Percentiles rank a stretch among this genome's conserved stretches.
Evolutionary conservation across 2,113 vertebrate genomes (phyloP).

Genomic region (Rhinolophus ferrumequinum): DNA sequence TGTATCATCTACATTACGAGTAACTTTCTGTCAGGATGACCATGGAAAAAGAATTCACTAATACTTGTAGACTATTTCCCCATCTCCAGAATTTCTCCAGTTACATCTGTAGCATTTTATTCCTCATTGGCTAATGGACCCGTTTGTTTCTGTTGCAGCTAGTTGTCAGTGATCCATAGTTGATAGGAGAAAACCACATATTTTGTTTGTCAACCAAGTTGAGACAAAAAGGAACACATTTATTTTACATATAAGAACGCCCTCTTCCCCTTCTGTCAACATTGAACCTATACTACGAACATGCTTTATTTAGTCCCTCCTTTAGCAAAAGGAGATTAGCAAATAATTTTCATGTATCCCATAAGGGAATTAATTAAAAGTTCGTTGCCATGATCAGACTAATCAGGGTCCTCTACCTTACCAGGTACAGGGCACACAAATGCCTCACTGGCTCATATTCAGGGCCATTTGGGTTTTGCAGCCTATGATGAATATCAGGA

Average conservation of each 20-base stretch:
- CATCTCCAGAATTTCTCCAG: neutral
- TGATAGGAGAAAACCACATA: neutral
- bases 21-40: neutral
- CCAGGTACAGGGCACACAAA: neutral
- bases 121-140: neutral
- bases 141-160: neutral
- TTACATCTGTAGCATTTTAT: neutral
- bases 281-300: neutral
- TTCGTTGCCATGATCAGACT: neutral
- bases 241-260: neutral
- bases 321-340: constrained; percentile 32
- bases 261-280: neutral
- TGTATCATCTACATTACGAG: neutral
- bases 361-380: neutral
- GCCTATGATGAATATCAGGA: neutral
- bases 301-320: neutral
- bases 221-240: neutral
- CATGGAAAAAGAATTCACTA: neutral
- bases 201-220: neutral
- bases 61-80: neutral
- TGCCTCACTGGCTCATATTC: neutral
- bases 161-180: neutral
- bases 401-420: neutral
- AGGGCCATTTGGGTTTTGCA: neutral
- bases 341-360: neutral